Evolutionary conservation across 2,113 vertebrate species (phyloP).

Genomic region (Hymenochirus boettgeri): DNA sequence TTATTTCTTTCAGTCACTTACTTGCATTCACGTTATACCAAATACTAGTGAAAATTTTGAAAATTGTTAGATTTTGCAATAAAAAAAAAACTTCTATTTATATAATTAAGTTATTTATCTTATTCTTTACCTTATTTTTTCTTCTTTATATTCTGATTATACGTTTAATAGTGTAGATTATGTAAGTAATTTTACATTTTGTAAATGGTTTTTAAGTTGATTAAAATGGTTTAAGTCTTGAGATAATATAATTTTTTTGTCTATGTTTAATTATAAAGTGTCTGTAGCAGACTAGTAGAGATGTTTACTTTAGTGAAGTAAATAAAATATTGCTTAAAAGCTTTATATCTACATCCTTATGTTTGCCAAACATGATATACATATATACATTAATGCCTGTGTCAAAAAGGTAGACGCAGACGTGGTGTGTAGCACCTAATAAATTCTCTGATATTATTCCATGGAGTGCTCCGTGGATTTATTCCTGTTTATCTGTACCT

Average conservation of each 20-base stretch:
- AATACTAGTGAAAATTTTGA: constrained; percentile 25
- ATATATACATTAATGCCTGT: too few species aligned
- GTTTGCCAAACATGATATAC: too few species aligned
- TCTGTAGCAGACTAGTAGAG: background rate
- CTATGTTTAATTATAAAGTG: background rate
- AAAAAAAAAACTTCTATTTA: constrained; percentile 28
- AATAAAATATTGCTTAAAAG: background rate
- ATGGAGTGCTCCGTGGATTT: too few species aligned
- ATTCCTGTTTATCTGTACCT: too few species aligned
- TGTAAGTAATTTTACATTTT: constrained; percentile 15
- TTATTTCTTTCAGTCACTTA: constrained; percentile 2
- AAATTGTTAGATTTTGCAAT: constrained; percentile 28
- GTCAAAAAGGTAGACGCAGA: too few species aligned
- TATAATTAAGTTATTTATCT: constrained; percentile 14
- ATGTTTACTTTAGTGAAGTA: background rate
- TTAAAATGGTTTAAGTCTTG: constrained; percentile 6
- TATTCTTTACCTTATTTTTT: constrained; percentile 11
- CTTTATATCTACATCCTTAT: background rate
- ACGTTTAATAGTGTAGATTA: constrained; percentile 2
- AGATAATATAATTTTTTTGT: background rate
- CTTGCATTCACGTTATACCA: constrained; percentile 18
- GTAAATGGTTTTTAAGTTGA: constrained; percentile 9
- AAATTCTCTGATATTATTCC: too few species aligned
- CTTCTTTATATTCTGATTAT: constrained; percentile 1
- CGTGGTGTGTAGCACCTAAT: too few species aligned